Evolutionary conservation across 2,888 invertebrate genomes (phyloP).

Genomic region (Leucophenga montana): DNA sequence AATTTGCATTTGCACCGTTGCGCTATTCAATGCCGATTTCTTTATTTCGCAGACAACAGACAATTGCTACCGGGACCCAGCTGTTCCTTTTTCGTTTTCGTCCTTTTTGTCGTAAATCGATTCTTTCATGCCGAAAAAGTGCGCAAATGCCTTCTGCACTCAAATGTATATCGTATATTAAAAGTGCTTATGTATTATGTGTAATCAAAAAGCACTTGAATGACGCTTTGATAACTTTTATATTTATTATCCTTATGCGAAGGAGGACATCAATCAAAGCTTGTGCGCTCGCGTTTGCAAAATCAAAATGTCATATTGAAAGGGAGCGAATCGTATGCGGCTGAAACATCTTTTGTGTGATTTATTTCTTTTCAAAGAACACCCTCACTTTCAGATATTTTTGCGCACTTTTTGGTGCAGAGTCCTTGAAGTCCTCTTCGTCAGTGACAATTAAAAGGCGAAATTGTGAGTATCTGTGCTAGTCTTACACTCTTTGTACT

Average conservation of each 20-base stretch:
- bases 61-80: slow-evolving; percentile 54
- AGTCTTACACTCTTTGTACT: no score
- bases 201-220: slow-evolving; percentile 44
- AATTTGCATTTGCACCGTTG: slow-evolving; percentile 22
- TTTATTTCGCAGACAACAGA: slow-evolving; percentile 31
- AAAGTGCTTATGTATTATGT: background rate
- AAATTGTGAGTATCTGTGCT: no score
- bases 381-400: slow-evolving; percentile 13
- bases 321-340: slow-evolving; percentile 15
- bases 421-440: background rate
- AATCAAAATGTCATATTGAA: slow-evolving; percentile 63
- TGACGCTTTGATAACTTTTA: slow-evolving; percentile 58
- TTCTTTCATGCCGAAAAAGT: slow-evolving; percentile 43
- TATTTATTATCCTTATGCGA: slow-evolving; percentile 52
- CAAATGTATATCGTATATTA: background rate
- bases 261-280: slow-evolving; percentile 35
- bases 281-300: slow-evolving; percentile 51
- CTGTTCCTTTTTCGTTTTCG: slow-evolving; percentile 52
- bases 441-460: background rate
- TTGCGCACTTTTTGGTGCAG: slow-evolving; percentile 12
- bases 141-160: slow-evolving; percentile 42
- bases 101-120: slow-evolving; percentile 10
- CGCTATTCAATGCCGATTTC: background rate
- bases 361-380: slow-evolving; percentile 4
- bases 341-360: slow-evolving; percentile 20